Conservation (phyloP, 1,140 invertebrate species). For the Temnothorax longispinosus region DNA sequence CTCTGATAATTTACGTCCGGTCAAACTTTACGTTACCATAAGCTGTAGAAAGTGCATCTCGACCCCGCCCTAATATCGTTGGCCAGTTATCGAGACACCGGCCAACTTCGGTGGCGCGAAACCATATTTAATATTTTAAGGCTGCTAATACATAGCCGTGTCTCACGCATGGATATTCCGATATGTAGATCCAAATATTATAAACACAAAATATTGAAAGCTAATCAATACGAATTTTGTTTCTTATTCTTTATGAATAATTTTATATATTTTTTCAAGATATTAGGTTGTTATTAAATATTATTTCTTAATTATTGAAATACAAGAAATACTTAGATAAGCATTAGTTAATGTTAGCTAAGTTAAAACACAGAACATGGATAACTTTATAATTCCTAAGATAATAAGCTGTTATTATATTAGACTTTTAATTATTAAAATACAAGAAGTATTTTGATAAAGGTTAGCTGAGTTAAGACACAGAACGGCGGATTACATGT, state of each 20-base stretch:
- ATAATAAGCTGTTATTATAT: background rate
- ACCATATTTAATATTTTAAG: slow-evolving; percentile 59
- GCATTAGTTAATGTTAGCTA: background rate
- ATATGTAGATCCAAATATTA: background rate
- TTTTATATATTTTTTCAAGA: background rate
- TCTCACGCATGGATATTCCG: background rate
- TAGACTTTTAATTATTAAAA: background rate
- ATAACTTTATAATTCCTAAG: background rate
- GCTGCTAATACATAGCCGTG: background rate
- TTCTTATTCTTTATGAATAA: background rate
- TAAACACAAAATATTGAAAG: background rate
- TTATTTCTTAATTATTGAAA: background rate
- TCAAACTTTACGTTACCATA: slow-evolving; percentile 44
- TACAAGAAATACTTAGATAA: background rate
- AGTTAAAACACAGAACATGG: background rate
- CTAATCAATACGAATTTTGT: background rate
- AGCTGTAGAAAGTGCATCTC: slow-evolving; percentile 52
- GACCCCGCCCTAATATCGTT: slow-evolving; percentile 31
- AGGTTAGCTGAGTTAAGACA: background rate
- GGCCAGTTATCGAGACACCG: slow-evolving; percentile 40
- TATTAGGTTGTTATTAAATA: background rate
- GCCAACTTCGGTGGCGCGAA: slow-evolving; percentile 46
- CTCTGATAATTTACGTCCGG: slow-evolving; percentile 57
- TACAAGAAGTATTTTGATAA: background rate
- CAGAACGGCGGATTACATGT: background rate